Evolutionary conservation across 1,140 invertebrate species (phyloP), one percentile per base, ranked within the genome.

Genomic region (Branchinecta lindahli): DNA sequence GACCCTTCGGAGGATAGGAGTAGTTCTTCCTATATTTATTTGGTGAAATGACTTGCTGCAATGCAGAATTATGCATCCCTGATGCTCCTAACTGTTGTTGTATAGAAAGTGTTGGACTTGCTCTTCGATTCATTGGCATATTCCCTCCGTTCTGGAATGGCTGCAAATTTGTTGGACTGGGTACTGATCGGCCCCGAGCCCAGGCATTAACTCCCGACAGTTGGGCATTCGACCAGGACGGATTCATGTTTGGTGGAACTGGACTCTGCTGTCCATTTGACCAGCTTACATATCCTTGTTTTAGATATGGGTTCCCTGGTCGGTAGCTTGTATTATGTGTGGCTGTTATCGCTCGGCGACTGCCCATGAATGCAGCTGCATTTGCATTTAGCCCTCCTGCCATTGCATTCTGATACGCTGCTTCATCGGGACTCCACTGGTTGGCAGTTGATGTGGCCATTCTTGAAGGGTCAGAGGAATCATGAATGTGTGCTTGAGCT

Each of bases 121-220:
- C 18, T 61, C 52, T 61, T 61, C 52, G 12, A 61, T 61, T 61
- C 12, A 61, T 12, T 15, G 12, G 52, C 12, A 61, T 20, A 61
- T 61, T 61, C 18, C 52, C 52, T 61, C 52, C 52, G 18, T 61
- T 61, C 52, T 61, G 52, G 52, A 61, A 61, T 61, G 52, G 52
- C 52, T 61, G 52, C 18, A 61, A 6, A 61, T 20, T 61, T 15
- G 52, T 61, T 15, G 52, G 52, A 61, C 52, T 61, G 18, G 52
- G 18, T 20, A 61, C 52, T 15, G 52, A 61, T 61, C 52, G 12
- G 12, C 52, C 52, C 12, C 52, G 52, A 61, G 52, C 52, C 52
- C 52, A 61, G 18, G 52, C 52, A 61, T 61, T 61, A 3, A 61
- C 52, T 15, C 52, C 52, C 1, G 52, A 61, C 18, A 61, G 18